These are phyloP conservation scores for Lasioglossum figueresi DNA, from an alignment of 2,888 invertebrate species.

Conservation along the genomic window DNA sequence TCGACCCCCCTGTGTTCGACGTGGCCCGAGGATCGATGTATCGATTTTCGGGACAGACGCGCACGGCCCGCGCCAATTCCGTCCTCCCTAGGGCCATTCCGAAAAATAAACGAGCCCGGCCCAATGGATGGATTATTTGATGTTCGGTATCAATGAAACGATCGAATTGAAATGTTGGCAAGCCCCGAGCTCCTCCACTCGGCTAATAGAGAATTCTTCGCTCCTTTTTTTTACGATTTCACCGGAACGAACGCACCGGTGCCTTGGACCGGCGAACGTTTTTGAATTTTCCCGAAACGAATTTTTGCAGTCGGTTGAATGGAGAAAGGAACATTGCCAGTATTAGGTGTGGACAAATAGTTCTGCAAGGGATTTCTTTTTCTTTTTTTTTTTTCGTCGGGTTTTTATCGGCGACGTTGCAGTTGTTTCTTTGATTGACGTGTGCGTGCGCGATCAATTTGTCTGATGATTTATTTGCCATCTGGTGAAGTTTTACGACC, in stretches of 20 bases:
- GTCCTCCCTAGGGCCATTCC: conserved; percentile 33
- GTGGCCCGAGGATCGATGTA: conserved; percentile 60
- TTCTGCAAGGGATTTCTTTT: neutral
- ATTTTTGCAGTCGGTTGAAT: neutral
- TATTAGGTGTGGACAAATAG: neutral
- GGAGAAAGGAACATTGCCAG: neutral
- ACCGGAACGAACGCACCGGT: neutral
- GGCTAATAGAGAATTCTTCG: conserved; percentile 14
- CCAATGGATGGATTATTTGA: conserved; percentile 39
- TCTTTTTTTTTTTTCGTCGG: neutral
- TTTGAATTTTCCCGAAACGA: neutral
- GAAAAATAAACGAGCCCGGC: conserved; percentile 48
- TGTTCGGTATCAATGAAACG: conserved; percentile 33
- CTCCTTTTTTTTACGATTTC: neutral
- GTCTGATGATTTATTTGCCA: neutral
- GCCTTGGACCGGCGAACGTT: neutral
- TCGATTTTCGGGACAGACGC: conserved; percentile 50
- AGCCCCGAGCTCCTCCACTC: neutral
- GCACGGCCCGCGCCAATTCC: conserved; percentile 21
- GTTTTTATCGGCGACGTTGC: conserved; percentile 1
- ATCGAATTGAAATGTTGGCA: conserved; percentile 4
- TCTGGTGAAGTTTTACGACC: neutral
- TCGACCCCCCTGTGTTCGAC: conserved; percentile 35
- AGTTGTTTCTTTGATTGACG: conserved; percentile 1
- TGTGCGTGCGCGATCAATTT: neutral